Conservation (phyloP, 2,888 invertebrate species). For the Asteroscopus sphinx region DNA sequence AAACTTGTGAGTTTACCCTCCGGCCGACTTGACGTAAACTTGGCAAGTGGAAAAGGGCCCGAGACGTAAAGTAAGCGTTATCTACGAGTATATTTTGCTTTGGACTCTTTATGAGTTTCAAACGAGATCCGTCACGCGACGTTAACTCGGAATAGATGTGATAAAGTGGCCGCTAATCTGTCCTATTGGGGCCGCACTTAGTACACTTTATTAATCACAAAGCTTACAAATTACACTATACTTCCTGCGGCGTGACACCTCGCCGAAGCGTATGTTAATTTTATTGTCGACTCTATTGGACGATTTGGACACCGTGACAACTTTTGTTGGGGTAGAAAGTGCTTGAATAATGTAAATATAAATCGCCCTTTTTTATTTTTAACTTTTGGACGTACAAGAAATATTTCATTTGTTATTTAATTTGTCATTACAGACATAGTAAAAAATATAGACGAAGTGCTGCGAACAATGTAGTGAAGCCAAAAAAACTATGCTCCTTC, state of each 20-base stretch:
- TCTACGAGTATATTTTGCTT: slow-evolving; percentile 89
- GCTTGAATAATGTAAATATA: slow-evolving; percentile 70
- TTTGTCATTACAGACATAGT: too few species aligned
- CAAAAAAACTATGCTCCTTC: too few species aligned
- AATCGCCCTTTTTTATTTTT: slow-evolving; percentile 63
- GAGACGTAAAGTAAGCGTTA: slow-evolving; percentile 87
- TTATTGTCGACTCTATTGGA: slow-evolving; percentile 85
- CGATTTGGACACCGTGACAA: slow-evolving; percentile 82
- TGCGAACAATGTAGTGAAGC: too few species aligned
- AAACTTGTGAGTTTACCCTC: slow-evolving; percentile 84
- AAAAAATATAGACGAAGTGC: too few species aligned
- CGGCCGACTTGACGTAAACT: slow-evolving; percentile 73
- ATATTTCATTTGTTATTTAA: slow-evolving; percentile 35
- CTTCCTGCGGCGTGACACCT: slow-evolving; percentile 88
- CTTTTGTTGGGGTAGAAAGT: slow-evolving; percentile 78
- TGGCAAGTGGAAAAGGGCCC: slow-evolving; percentile 86
- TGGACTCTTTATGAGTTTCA: slow-evolving; percentile 89
- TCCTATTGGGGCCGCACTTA: slow-evolving; percentile 89
- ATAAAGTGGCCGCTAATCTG: slow-evolving; percentile 90
- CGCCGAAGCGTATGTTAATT: slow-evolving; percentile 87
- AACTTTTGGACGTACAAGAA: slow-evolving; percentile 41
- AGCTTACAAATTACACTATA: slow-evolving; percentile 89
- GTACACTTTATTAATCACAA: slow-evolving; percentile 90
- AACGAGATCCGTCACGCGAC: slow-evolving; percentile 90
- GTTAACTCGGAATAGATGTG: slow-evolving; percentile 89